Conservation (phyloP, 2,797 vertebrate genomes). For the Gallinago stenura region DNA sequence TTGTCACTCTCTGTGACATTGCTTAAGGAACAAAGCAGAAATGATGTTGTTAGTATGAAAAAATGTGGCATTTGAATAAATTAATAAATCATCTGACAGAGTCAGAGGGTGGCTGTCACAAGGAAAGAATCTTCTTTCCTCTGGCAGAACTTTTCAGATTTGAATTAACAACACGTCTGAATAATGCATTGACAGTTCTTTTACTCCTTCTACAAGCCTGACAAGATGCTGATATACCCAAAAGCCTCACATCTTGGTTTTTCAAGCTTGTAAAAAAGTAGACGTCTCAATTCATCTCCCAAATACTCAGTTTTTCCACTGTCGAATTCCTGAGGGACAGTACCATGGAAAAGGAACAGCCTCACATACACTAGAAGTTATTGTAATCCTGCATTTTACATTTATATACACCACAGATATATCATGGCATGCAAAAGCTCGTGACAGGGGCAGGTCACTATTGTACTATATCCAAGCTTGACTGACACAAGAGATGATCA, state of each 20-base stretch:
- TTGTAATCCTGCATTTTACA: not conserved
- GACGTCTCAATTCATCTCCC: not conserved
- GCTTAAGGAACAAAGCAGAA: constrained; percentile 74
- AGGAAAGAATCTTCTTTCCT: constrained; percentile 21
- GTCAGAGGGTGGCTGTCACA: not conserved
- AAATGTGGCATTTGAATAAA: not conserved
- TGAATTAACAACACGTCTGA: not conserved
- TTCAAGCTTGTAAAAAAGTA: not conserved
- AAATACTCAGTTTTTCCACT: not conserved
- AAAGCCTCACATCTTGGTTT: not conserved
- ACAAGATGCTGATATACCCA: constrained; percentile 13
- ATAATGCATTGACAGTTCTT: not conserved
- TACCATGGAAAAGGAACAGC: not conserved
- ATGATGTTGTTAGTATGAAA: constrained; percentile 13
- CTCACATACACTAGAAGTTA: not conserved
- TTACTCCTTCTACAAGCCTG: not conserved
- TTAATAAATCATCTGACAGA: constrained; percentile 1
- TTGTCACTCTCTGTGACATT: constrained; percentile 84
- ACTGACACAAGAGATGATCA: not conserved
- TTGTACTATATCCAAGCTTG: not conserved
- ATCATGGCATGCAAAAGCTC: not conserved
- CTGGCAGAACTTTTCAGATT: not conserved
- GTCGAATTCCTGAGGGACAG: not conserved
- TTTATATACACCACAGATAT: not conserved
- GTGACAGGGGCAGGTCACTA: not conserved